Percentiles rank a stretch among this genome's conserved stretches.
Evolutionary conservation across 1,140 invertebrate genomes (phyloP).

Genomic region (Diabrotica undecimpunctata): DNA sequence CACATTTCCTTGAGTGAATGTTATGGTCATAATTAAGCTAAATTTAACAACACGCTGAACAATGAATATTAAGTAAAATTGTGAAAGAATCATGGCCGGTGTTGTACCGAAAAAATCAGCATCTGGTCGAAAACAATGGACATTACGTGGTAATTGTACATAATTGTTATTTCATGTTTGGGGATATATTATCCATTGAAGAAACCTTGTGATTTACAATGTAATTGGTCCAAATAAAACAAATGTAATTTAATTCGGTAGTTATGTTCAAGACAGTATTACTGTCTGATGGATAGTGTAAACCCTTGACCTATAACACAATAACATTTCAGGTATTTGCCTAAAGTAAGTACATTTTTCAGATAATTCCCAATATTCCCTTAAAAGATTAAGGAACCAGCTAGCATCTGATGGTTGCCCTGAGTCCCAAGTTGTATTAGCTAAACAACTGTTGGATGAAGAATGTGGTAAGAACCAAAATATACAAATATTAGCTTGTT

Average conservation of each 20-base stretch:
- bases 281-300: no score
- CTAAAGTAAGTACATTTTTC: slow-evolving; percentile 29
- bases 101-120: slow-evolving; percentile 42
- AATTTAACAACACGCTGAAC: neutral
- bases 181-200: no score
- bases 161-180: neutral
- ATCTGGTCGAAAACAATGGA: slow-evolving; percentile 47
- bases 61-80: slow-evolving; percentile 8
- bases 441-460: slow-evolving; percentile 69
- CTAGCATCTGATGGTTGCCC: slow-evolving; percentile 77
- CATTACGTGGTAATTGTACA: slow-evolving; percentile 41
- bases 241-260: no score
- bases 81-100: slow-evolving; percentile 38
- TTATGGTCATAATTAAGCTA: neutral
- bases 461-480: slow-evolving; percentile 56
- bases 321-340: no score
- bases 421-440: slow-evolving; percentile 74
- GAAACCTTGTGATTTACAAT: neutral
- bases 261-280: no score
- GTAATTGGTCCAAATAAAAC: no score
- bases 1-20: neutral
- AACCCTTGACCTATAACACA: no score
- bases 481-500: neutral
- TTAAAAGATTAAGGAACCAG: slow-evolving; percentile 64
- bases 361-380: slow-evolving; percentile 64